Evolutionary conservation across 1,140 invertebrate genomes (phyloP), one percentile per base, ranked within the genome.

Genomic region (Aplysia californica): DNA sequence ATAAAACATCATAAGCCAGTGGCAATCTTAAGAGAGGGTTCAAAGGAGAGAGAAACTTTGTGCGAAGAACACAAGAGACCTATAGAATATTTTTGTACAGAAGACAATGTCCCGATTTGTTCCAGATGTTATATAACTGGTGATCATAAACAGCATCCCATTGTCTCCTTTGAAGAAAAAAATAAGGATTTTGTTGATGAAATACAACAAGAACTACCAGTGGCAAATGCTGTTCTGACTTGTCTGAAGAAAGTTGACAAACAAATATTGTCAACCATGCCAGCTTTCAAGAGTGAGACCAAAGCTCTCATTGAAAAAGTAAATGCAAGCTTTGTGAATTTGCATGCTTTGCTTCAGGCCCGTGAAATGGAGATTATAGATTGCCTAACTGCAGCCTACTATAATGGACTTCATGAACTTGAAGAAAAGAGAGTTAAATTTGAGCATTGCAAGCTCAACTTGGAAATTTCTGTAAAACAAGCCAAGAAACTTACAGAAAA

Each of bases 91-190:
- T 66, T 44, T 35, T 75, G 72, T 38, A 33, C 55, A 55, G 72
- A 75, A 33, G 72, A 75, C 31, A 39, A 50, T 1, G 3, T 21
- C n/a, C 6, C 72, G 23, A 75, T 75, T 21, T 75, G 72, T 23
- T 75, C 72, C 31, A 50, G 72, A 2, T 75, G 72, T 23, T 75
- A 75, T 26, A 75, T 75, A 50, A 26, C 66, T 2, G 72, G 72
- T 18, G 38, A 36, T 41, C 72, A 75, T 35, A 64, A 75, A 66
- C 44, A 75, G 18, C 72, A 75, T 75, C n/a, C 72, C 5, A 75
- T 75, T 35, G 38, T 39, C 23, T 75, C 72, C 15, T 44, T 65
- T 55, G 72, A 75, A 44, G 72, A 75, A 29, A 75, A 75, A 55
- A 75, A 75, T 36, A 75, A 75, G n/a, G 10, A 44, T 5, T 21